phyloP scores from a whole-genome alignment of 2,888 invertebrate genomes.

The Pyrrhosoma nymphula region DNA sequence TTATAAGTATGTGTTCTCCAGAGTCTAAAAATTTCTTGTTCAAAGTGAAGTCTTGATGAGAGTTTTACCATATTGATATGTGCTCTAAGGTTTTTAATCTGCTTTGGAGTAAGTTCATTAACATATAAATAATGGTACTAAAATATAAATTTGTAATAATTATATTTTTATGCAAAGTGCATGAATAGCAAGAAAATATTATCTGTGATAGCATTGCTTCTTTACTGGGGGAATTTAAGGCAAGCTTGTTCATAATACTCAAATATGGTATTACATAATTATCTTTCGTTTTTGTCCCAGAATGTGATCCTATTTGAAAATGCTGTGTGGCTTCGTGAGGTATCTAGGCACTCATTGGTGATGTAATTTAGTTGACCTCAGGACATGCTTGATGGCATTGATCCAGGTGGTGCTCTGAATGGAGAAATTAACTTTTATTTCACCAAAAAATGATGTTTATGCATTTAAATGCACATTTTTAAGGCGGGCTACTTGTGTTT shows the following conservation, averaged over 20 bases:
- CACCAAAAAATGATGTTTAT: no score
- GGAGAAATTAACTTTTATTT: no score
- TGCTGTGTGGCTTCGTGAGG: neutral
- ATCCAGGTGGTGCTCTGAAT: no score
- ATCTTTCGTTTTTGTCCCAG: neutral
- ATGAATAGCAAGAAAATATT: slow-evolving; percentile 53
- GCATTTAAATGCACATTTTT: no score
- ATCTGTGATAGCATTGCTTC: slow-evolving; percentile 53
- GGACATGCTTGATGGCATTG: no score
- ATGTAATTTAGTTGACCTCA: no score
- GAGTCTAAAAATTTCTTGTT: neutral
- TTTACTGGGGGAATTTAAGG: slow-evolving; percentile 12
- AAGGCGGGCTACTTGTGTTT: no score
- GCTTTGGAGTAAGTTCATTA: slow-evolving; percentile 21
- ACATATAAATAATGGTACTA: neutral
- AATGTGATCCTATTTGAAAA: neutral
- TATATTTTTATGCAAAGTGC: slow-evolving; percentile 61
- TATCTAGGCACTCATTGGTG: neutral
- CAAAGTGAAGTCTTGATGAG: neutral
- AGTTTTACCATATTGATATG: neutral
- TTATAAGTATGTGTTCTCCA: neutral
- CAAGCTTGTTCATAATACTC: neutral
- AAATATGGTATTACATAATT: neutral
- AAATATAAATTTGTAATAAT: slow-evolving; percentile 4
- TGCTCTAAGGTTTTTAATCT: slow-evolving; percentile 27